A percentile compares a stretch with the other conserved stretches of the same genome.
phyloP scores from a whole-genome alignment of 2,888 invertebrate genomes.

The Crossocerus cetratus region DNA sequence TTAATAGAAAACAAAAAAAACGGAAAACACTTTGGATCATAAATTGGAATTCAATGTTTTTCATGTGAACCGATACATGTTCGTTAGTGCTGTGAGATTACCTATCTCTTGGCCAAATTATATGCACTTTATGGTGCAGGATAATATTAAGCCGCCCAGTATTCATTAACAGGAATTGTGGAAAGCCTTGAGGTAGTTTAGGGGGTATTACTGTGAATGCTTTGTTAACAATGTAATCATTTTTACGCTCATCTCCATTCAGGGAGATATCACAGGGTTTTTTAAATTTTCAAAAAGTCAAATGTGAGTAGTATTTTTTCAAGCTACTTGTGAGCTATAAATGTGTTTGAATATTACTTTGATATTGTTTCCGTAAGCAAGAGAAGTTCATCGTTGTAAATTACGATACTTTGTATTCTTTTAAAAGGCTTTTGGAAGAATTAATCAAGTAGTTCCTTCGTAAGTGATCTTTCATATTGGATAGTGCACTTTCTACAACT shows the following conservation, averaged over 20 bases:
- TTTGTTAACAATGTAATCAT: constrained; percentile 38
- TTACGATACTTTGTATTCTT: constrained; percentile 29
- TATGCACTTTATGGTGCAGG: constrained; percentile 23
- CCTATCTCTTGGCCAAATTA: constrained; percentile 40
- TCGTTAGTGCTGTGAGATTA: constrained; percentile 61
- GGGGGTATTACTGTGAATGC: constrained; percentile 22
- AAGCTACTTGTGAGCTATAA: constrained; percentile 10
- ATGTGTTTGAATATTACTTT: constrained; percentile 31
- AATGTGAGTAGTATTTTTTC: constrained; percentile 31
- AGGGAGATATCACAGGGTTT: constrained; percentile 46
- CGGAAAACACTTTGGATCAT: constrained; percentile 17
- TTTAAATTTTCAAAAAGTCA: constrained; percentile 34
- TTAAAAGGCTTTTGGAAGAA: constrained; percentile 24
- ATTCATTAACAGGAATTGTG: constrained; percentile 50
- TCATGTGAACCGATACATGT: constrained; percentile 43
- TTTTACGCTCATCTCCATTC: constrained; percentile 38
- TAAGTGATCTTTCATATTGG: constrained; percentile 18
- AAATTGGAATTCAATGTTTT: constrained; percentile 38
- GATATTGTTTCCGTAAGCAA: constrained; percentile 8
- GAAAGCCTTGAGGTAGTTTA: constrained; percentile 38
- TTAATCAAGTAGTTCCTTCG: constrained; percentile 32
- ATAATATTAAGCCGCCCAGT: constrained; percentile 46
- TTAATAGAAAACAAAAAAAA: constrained; percentile 16
- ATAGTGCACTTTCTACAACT: constrained; percentile 20
- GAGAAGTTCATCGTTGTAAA: constrained; percentile 35